Evolutionary conservation across 2,113 vertebrate species (phyloP).

Genomic region (Aramus guarauna): DNA sequence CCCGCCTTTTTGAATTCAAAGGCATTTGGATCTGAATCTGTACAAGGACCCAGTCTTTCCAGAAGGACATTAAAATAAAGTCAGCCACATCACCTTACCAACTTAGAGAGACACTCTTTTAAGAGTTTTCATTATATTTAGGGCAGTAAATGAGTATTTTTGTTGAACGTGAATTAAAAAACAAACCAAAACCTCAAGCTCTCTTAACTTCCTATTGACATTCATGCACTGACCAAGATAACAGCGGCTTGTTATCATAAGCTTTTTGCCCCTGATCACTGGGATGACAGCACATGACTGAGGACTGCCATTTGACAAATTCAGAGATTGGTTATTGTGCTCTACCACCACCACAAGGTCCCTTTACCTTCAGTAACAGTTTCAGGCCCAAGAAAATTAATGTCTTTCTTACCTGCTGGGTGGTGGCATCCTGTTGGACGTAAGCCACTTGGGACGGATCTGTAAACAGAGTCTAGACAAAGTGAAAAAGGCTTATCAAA

Average conservation of each 20-base stretch:
- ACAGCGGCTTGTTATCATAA: neutral
- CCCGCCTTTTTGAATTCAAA: neutral
- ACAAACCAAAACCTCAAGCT: neutral
- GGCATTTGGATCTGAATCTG: neutral
- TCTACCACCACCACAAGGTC: neutral
- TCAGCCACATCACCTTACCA: neutral
- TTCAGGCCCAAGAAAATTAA: neutral
- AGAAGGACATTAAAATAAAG: neutral
- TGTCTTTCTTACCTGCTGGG: slow-evolving; percentile 85
- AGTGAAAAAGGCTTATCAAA: slow-evolving; percentile 55
- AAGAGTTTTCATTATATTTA: neutral
- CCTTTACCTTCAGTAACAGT: neutral
- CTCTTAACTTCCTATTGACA: neutral
- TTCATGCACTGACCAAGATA: neutral
- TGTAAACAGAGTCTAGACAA: slow-evolving; percentile 88
- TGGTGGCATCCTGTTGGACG: slow-evolving; percentile 93
- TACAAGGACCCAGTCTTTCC: neutral
- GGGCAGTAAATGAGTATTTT: neutral
- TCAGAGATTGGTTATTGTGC: neutral
- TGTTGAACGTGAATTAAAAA: neutral
- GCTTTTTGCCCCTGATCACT: neutral
- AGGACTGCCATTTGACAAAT: neutral
- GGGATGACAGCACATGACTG: neutral
- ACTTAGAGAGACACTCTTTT: neutral
- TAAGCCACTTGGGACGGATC: slow-evolving; percentile 96